These are phyloP conservation scores for Danionella dracula DNA, from an alignment of 2,797 vertebrate genomes.

Conservation along the genomic window DNA sequence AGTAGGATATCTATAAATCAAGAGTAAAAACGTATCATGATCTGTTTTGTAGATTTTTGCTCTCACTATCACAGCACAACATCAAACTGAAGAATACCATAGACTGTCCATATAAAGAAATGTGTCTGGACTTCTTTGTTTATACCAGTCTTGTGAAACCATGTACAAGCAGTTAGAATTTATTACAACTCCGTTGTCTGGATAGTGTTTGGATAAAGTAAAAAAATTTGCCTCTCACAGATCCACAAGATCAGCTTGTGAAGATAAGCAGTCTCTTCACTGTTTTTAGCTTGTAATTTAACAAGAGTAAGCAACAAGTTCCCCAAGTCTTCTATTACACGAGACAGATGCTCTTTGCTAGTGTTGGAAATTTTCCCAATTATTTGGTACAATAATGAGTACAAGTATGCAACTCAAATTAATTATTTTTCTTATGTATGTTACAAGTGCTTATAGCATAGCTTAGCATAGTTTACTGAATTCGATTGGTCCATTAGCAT, in stretches of 20 bases:
- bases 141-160: neutral
- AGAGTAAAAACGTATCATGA: neutral
- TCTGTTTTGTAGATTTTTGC: neutral
- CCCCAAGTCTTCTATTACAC: neutral
- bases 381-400: no score
- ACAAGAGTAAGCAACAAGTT: neutral
- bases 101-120: neutral
- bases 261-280: neutral
- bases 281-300: neutral
- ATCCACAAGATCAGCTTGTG: neutral
- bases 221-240: constrained; percentile 1
- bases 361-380: no score
- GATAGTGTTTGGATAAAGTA: neutral
- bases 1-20: neutral
- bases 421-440: no score
- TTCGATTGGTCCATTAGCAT: no score
- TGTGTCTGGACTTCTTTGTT: neutral
- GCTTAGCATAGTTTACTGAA: no score
- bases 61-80: neutral
- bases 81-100: neutral
- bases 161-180: neutral
- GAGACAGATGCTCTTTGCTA: no score
- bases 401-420: no score
- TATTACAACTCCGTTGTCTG: constrained; percentile 1
- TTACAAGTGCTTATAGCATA: no score